These are phyloP conservation scores for Muscicapa comitata DNA, from an alignment of 2,797 vertebrate species.

Conservation along the genomic window DNA sequence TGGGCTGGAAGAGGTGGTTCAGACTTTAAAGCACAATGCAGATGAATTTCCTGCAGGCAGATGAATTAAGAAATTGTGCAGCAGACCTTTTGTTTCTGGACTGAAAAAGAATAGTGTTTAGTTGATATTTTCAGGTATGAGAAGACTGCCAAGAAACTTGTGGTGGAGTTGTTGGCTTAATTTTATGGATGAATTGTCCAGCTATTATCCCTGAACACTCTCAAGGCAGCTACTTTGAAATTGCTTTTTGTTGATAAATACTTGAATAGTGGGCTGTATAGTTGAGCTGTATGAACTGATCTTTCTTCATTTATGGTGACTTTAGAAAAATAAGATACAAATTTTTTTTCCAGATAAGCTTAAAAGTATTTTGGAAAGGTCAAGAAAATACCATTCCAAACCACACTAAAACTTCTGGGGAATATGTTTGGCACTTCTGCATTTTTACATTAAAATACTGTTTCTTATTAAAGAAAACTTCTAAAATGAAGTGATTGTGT, in stretches of 20 bases:
- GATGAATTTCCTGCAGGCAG: background rate
- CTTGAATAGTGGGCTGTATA: background rate
- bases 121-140: background rate
- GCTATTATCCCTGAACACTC: background rate
- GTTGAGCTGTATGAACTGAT: background rate
- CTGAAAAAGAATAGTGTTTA: background rate
- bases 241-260: conserved; percentile 48
- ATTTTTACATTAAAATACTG: background rate
- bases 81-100: background rate
- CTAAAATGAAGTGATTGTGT: background rate
- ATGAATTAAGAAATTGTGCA: background rate
- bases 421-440: background rate
- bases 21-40: background rate
- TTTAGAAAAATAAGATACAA: conserved; percentile 8
- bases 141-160: background rate
- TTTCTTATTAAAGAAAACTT: background rate
- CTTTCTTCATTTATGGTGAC: background rate
- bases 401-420: background rate
- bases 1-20: background rate
- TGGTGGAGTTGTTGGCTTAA: conserved; percentile 21
- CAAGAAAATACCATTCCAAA: background rate
- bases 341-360: background rate
- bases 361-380: background rate
- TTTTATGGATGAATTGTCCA: conserved; percentile 48
- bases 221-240: conserved; percentile 25